phyloP scores from a whole-genome alignment of 2,888 invertebrate genomes.

The Orthosia gracilis region DNA sequence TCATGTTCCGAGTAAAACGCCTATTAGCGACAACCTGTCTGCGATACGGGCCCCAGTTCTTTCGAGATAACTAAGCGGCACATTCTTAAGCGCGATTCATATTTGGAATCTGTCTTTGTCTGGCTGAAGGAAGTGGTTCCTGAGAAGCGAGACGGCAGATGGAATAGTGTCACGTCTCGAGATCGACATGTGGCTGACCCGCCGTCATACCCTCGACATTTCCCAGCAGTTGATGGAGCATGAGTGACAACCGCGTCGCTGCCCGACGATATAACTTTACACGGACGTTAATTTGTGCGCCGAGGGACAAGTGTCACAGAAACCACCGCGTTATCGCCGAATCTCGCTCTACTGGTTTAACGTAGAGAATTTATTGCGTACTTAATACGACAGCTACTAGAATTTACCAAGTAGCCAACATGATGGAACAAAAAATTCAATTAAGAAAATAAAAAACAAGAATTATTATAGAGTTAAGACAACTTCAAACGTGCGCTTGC shows the following conservation, averaged over 20 bases:
- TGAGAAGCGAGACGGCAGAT: conserved; percentile 86
- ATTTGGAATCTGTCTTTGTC: conserved; percentile 86
- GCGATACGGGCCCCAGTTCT: conserved; percentile 84
- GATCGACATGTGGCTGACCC: conserved; percentile 89
- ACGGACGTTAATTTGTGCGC: conserved; percentile 88
- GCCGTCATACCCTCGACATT: conserved; percentile 87
- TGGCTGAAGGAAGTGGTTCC: conserved; percentile 80
- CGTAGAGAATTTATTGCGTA: conserved; percentile 82
- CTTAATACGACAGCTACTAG: conserved; percentile 87
- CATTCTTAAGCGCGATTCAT: conserved; percentile 82
- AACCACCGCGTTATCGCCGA: conserved; percentile 81
- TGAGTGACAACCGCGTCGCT: conserved; percentile 88
- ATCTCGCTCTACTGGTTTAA: conserved; percentile 85
- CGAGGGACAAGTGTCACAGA: conserved; percentile 83
- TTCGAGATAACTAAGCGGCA: conserved; percentile 84
- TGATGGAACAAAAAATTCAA: conserved; percentile 74
- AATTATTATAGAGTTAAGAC: conserved; percentile 72
- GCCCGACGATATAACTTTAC: conserved; percentile 87
- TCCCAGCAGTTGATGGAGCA: conserved; percentile 91
- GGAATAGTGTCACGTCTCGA: conserved; percentile 86
- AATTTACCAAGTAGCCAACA: conserved; percentile 78
- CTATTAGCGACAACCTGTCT: conserved; percentile 90
- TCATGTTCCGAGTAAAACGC: conserved; percentile 87
- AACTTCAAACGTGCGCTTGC: conserved; percentile 67
- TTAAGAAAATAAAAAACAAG: conserved; percentile 70